Conservation (phyloP, 1,140 invertebrate species). For the Drosophila mauritiana region DNA sequence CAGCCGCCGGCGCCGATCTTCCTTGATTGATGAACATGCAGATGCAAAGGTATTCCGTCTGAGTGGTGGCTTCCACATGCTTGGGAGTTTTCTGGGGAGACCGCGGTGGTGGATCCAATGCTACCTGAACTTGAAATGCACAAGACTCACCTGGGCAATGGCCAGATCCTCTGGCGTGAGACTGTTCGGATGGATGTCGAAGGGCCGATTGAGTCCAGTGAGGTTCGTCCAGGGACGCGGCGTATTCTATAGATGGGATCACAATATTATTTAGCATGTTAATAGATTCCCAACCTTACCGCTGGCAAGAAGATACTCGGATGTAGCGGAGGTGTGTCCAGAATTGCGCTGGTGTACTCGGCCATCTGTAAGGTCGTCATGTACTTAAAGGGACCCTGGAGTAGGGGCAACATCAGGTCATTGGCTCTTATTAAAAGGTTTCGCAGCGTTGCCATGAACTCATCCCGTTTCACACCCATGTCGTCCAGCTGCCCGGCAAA, state of each 20-base stretch:
- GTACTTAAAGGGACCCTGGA: conserved; percentile 34
- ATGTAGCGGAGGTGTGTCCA: conserved; percentile 45
- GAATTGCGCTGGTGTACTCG: conserved; percentile 48
- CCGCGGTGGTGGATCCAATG: neutral
- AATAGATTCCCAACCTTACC: conserved; percentile 20
- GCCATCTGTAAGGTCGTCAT: conserved; percentile 58
- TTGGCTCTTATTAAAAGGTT: conserved; percentile 62
- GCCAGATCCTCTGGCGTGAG: conserved; percentile 45
- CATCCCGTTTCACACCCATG: conserved; percentile 29
- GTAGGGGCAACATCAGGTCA: conserved; percentile 50
- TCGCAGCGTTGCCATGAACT: conserved; percentile 50
- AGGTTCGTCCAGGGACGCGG: conserved; percentile 5
- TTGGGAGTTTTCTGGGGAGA: conserved; percentile 13
- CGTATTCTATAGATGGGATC: conserved; percentile 5
- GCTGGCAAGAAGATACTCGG: conserved; percentile 60
- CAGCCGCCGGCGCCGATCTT: too few relatives aligned
- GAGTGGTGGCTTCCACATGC: conserved; percentile 20
- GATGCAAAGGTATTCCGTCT: conserved; percentile 50
- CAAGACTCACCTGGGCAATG: conserved; percentile 34
- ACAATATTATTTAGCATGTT: neutral
- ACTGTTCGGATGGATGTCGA: conserved; percentile 36
- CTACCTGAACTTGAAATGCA: neutral
- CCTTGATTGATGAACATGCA: conserved; percentile 25
- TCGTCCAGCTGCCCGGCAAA: conserved; percentile 44
- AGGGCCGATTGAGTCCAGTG: conserved; percentile 8